These are phyloP conservation scores for Heliconius sara DNA, from an alignment of 2,888 invertebrate species.

Conservation along the genomic window DNA sequence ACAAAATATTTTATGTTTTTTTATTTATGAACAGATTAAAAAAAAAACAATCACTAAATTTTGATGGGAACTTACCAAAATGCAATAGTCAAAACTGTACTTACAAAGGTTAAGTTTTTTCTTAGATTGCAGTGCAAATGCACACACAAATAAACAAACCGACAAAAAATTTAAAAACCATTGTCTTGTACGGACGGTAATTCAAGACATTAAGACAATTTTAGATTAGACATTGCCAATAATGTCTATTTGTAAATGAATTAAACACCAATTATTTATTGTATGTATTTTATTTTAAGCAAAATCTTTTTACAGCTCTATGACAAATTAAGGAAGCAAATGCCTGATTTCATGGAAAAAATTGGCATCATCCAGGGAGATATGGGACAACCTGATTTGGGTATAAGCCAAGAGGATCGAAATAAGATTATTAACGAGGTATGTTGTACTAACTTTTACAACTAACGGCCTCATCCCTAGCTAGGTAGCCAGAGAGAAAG, in stretches of 20 bases:
- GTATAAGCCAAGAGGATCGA: conserved; percentile 69
- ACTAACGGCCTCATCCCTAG: background rate
- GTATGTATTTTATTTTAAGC: background rate
- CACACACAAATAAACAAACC: too few relatives aligned
- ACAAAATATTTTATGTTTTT: too few relatives aligned
- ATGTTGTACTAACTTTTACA: conserved; percentile 19
- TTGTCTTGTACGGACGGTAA: too few relatives aligned
- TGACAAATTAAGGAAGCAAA: conserved; percentile 65
- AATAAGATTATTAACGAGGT: conserved; percentile 65
- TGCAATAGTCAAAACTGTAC: too few relatives aligned
- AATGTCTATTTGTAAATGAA: background rate
- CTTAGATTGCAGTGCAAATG: too few relatives aligned
- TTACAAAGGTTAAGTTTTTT: too few relatives aligned
- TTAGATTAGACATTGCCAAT: background rate
- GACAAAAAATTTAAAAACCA: too few relatives aligned
- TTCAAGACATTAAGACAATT: too few relatives aligned
- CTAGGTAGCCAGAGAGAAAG: background rate
- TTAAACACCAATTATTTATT: background rate
- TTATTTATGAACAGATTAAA: too few relatives aligned
- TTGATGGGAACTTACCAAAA: too few relatives aligned
- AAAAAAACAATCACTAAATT: too few relatives aligned
- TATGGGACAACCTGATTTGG: conserved; percentile 63
- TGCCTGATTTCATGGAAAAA: conserved; percentile 72
- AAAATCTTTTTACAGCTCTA: conserved; percentile 66
- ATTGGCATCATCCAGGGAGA: conserved; percentile 74